Conservation (phyloP, 2,888 invertebrate genomes). For the Amphiduros pacificus region DNA sequence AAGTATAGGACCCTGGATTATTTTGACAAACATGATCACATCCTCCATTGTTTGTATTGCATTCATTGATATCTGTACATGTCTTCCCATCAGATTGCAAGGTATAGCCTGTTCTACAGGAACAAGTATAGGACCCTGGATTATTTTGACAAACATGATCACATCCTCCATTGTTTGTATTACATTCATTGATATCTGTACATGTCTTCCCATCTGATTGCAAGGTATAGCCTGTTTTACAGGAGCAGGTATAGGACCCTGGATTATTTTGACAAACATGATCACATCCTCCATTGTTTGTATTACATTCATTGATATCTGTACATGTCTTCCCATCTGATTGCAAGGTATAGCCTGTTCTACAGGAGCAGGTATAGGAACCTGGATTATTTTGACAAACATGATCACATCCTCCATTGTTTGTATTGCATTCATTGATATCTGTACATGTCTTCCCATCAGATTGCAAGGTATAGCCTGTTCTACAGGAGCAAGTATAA, state of each 20-base stretch:
- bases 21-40: not conserved
- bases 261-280: not conserved
- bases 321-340: not conserved
- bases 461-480: not conserved
- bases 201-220: too few species aligned
- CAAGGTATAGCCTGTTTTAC: too few species aligned
- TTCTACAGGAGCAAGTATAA: not conserved
- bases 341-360: not conserved
- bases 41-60: not conserved
- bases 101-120: too few species aligned
- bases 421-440: not conserved
- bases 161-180: too few species aligned
- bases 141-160: too few species aligned
- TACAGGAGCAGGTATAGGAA: not conserved
- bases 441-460: not conserved
- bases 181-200: too few species aligned
- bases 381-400: not conserved
- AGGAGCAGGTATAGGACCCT: not conserved
- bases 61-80: not conserved
- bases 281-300: not conserved
- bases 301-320: not conserved
- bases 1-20: not conserved
- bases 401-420: not conserved
- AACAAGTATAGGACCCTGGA: too few species aligned
- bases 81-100: too few species aligned